Percentiles rank a stretch among this genome's conserved stretches.
These are phyloP conservation scores for Drosophila peninsularis DNA, from an alignment of 2,888 invertebrate genomes.

Conservation along the genomic window DNA sequence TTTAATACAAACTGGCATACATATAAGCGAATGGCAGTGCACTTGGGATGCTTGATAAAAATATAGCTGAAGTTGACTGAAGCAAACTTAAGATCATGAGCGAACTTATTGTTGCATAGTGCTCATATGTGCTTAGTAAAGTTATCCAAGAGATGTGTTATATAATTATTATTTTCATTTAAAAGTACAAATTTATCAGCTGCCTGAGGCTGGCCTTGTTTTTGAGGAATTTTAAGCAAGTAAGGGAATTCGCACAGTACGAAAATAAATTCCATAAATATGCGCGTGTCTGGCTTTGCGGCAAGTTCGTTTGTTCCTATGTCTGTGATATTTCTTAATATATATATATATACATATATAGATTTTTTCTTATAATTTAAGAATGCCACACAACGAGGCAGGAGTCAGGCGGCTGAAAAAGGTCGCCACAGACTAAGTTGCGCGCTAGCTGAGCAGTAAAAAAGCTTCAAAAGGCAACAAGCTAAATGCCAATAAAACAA, in stretches of 20 bases:
- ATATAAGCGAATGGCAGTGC: conserved; percentile 44
- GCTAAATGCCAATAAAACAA: conserved; percentile 70
- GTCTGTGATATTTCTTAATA: conserved; percentile 44
- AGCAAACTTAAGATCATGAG: neutral
- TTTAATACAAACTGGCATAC: conserved; percentile 55
- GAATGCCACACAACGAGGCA: conserved; percentile 68
- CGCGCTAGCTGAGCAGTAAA: conserved; percentile 41
- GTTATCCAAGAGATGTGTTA: too few species aligned
- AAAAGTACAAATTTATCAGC: neutral
- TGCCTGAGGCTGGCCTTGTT: conserved; percentile 9
- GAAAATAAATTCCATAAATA: conserved; percentile 65
- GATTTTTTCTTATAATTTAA: conserved; percentile 17
- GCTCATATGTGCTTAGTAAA: neutral
- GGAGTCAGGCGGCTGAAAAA: conserved; percentile 43
- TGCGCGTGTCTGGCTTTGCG: conserved; percentile 41
- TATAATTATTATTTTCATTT: neutral
- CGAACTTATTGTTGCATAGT: neutral
- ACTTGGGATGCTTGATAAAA: conserved; percentile 31
- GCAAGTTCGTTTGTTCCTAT: conserved; percentile 47
- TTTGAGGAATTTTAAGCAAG: conserved; percentile 38
- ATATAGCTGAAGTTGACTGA: neutral
- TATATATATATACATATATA: conserved; percentile 10
- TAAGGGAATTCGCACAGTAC: conserved; percentile 34
- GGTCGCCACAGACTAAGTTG: conserved; percentile 40
- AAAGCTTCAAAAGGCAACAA: conserved; percentile 53